Evolutionary conservation across 2,797 vertebrate species (phyloP).

Genomic region (Paratrypauchen microcephalus): DNA sequence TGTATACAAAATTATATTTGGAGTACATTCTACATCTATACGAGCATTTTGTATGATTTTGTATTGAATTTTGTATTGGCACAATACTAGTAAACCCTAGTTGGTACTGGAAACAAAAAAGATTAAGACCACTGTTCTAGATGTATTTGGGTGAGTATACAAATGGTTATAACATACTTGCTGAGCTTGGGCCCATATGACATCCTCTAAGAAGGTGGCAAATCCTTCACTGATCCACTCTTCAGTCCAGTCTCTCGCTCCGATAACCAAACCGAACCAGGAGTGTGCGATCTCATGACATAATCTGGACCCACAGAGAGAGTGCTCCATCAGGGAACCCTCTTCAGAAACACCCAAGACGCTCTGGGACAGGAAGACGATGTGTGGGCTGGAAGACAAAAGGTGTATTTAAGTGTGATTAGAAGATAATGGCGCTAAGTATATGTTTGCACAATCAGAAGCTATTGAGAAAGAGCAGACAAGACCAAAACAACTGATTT

Average conservation of each 20-base stretch:
- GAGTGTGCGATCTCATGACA: conserved; percentile 97
- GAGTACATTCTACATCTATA: no score
- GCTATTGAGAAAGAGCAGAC: conserved; percentile 17
- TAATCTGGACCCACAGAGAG: conserved; percentile 87
- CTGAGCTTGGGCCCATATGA: conserved; percentile 88
- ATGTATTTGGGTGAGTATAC: not conserved
- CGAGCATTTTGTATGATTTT: no score
- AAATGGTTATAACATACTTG: conserved; percentile 73
- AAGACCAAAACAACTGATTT: conserved; percentile 27
- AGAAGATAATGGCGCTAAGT: not conserved
- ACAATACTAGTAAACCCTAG: no score
- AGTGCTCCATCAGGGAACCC: conserved; percentile 49
- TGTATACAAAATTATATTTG: no score
- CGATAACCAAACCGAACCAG: conserved; percentile 96
- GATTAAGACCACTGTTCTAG: not conserved
- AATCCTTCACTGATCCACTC: conserved; percentile 99
- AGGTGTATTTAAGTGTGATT: conserved; percentile 20
- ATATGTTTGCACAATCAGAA: conserved; percentile 17
- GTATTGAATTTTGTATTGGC: no score
- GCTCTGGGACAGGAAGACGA: conserved; percentile 95
- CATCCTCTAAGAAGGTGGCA: conserved; percentile 92
- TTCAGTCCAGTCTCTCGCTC: conserved; percentile 94
- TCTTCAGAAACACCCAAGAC: conserved; percentile 46
- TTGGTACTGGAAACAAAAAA: no score
- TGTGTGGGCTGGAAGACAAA: conserved; percentile 87